phyloP scores from a whole-genome alignment of 1,140 invertebrate species.

The Trialeurodes vaporariorum region DNA sequence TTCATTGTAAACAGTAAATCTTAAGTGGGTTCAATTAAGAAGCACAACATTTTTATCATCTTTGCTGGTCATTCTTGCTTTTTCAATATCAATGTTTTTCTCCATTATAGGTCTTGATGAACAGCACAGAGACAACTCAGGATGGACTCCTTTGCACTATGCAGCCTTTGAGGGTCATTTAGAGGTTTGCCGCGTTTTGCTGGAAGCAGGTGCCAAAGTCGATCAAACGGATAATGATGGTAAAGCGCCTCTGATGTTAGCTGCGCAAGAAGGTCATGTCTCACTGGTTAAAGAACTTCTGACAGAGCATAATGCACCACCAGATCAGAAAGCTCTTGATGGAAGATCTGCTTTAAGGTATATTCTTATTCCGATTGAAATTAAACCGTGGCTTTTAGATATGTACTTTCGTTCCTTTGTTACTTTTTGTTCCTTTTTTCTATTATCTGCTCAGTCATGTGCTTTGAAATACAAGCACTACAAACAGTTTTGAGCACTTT shows the following conservation, averaged over 20 bases:
- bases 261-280: conserved; percentile 77
- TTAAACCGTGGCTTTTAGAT: too few relatives aligned
- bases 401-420: too few relatives aligned
- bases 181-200: conserved; percentile 71
- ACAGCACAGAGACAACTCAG: conserved; percentile 79
- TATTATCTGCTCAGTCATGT: too few relatives aligned
- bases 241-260: conserved; percentile 77
- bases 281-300: conserved; percentile 55
- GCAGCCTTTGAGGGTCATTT: conserved; percentile 85
- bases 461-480: too few relatives aligned
- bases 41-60: background rate
- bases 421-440: too few relatives aligned
- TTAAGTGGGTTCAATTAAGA: background rate
- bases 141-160: conserved; percentile 88
- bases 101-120: conserved; percentile 60
- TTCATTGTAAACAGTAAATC: background rate
- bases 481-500: too few relatives aligned
- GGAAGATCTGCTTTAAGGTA: conserved; percentile 84
- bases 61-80: background rate
- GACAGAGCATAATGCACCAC: conserved; percentile 59
- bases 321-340: conserved; percentile 84
- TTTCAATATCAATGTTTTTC: background rate
- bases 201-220: conserved; percentile 84
- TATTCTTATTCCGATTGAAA: too few relatives aligned
- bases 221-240: conserved; percentile 91